Conservation (phyloP, 2,797 vertebrate genomes). For the Loriculus beryllinus region DNA sequence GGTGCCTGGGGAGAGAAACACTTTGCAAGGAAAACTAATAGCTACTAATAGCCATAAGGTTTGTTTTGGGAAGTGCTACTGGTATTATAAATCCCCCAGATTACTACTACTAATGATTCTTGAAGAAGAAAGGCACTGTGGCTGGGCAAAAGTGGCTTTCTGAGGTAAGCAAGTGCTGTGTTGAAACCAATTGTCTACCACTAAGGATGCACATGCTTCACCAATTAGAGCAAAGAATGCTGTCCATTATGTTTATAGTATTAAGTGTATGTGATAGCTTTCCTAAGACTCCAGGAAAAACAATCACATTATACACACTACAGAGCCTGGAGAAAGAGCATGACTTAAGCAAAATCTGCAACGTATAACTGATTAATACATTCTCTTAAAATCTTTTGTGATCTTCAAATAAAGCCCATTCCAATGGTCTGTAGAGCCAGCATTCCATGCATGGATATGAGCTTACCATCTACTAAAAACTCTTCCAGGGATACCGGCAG, state of each 20-base stretch:
- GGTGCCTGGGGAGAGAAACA: background rate
- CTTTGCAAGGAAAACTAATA: constrained; percentile 40
- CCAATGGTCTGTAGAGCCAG: background rate
- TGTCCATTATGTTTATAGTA: background rate
- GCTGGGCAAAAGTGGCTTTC: background rate
- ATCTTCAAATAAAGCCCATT: background rate
- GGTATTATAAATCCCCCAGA: constrained; percentile 26
- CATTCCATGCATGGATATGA: rapidly evolving
- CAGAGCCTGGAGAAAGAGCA: background rate
- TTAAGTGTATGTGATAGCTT: background rate
- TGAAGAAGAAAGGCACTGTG: background rate
- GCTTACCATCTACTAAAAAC: background rate
- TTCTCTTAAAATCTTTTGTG: background rate
- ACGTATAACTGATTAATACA: background rate
- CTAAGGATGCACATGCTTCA: background rate
- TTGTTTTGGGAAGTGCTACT: background rate
- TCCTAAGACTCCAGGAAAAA: background rate
- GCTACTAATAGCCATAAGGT: constrained; percentile 20
- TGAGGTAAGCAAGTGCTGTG: background rate
- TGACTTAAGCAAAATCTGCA: background rate
- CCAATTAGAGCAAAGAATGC: constrained; percentile 36
- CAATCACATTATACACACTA: background rate
- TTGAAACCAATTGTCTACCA: background rate
- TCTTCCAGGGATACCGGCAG: background rate
- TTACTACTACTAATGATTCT: background rate